phyloP scores from a whole-genome alignment of 2,888 invertebrate species.

The Agriopis leucophaearia region DNA sequence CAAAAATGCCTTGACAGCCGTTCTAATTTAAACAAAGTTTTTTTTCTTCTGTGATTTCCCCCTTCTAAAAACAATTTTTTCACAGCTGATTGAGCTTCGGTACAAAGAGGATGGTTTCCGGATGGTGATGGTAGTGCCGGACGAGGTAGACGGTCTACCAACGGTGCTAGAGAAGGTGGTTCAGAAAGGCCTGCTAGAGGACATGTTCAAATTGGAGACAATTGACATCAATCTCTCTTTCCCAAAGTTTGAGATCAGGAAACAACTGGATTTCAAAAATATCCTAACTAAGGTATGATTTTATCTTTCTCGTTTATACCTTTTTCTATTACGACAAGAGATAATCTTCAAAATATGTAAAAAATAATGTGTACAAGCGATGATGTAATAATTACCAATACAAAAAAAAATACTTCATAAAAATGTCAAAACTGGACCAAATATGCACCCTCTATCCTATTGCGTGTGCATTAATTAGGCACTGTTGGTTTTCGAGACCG shows the following conservation, averaged over 20 bases:
- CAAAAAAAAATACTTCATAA: too few species aligned
- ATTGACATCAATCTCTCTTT: conserved; percentile 55
- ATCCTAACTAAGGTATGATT: conserved; percentile 61
- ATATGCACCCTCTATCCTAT: too few species aligned
- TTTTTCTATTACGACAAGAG: too few species aligned
- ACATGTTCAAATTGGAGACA: conserved; percentile 56
- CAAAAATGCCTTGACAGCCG: too few species aligned
- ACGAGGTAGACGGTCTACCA: conserved; percentile 61
- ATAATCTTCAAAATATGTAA: too few species aligned
- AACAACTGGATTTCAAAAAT: conserved; percentile 55
- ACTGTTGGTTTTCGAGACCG: too few species aligned
- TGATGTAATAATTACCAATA: too few species aligned
- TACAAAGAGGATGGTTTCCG: conserved; percentile 67
- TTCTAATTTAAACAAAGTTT: too few species aligned
- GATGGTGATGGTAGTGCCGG: conserved; percentile 65
- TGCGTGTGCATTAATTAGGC: too few species aligned
- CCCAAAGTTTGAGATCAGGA: conserved; percentile 67
- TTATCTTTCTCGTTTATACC: not conserved
- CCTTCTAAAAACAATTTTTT: conserved; percentile 8
- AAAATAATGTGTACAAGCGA: too few species aligned
- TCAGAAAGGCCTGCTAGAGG: conserved; percentile 56
- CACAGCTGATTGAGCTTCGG: conserved; percentile 66
- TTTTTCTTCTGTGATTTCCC: too few species aligned
- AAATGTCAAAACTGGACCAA: too few species aligned
- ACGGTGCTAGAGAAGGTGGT: conserved; percentile 59